Evolutionary conservation across 2,113 vertebrate species (phyloP), one percentile per base, ranked within the genome.

Genomic region (Pongo abelii): DNA sequence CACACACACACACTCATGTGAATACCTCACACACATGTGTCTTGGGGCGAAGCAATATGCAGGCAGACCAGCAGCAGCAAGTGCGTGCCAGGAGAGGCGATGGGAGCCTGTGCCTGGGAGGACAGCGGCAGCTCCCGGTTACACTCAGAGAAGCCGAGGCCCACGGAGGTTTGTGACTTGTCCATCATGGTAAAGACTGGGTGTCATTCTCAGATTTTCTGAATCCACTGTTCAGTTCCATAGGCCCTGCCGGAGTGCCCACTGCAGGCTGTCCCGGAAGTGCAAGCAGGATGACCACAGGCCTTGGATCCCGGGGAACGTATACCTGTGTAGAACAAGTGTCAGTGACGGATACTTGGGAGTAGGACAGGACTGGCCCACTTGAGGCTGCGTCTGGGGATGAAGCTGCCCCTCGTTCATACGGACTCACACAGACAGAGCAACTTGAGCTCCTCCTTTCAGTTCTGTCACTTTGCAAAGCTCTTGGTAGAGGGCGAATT

Each of bases 11-110:
- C 25, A 78, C 3, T 46, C 27, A 32, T 27, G 12, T 25, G 11
- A 40, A 16, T 46, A n/a, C 52, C 20, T 40, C 13, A 17, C 27
- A 23, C 10, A 74, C 8, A 2, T 27, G 1, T 0, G 0, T 77
- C 27, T 48, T 2, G 6, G 13, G 59, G 14, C 13, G 35, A n/a
- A 67, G 72, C 7, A 69, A 9, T 38, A 17, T 72, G 40, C 10
- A 48, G 40, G 46, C 43, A 43, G 22, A 57, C 30, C 11, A 13
- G 52, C 38, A 17, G 5, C 20, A 12, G 40, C 30, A 16, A 0
- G 1, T 14, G 43, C 6, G 8, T 40, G 25, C 12, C 4, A 2
- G 25, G 20, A 3, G 6, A 55, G 32, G 38, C 0, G 11, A 14
- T 6, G 48, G 32, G 30, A n/a, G 52, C 6, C 46, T 16, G 3